These are phyloP conservation scores for Ophiodon elongatus DNA, from an alignment of 2,113 vertebrate genomes.

Conservation along the genomic window DNA sequence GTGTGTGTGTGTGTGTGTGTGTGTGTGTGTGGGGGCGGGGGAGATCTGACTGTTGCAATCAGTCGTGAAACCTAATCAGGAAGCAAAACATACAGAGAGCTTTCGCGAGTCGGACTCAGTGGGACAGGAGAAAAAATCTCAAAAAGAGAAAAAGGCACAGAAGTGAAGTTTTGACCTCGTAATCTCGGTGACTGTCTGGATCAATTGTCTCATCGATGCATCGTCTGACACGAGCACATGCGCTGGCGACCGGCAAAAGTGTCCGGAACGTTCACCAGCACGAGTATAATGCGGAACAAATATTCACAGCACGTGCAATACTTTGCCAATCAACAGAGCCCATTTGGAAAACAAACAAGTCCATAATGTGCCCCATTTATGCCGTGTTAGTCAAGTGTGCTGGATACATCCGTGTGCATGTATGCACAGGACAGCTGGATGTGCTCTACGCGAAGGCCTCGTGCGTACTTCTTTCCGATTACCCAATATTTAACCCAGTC, in stretches of 20 bases:
- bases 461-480: constrained; percentile 1
- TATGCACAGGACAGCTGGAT: background rate
- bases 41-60: constrained; percentile 48
- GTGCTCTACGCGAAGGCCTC: background rate
- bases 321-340: constrained; percentile 39
- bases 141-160: background rate
- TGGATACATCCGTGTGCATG: background rate
- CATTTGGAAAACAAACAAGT: constrained; percentile 55
- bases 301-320: constrained; percentile 33
- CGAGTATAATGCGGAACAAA: constrained; percentile 31
- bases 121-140: background rate
- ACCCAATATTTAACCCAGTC: background rate
- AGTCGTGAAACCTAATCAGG: constrained; percentile 49
- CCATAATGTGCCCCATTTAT: constrained; percentile 22
- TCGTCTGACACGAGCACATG: constrained; percentile 15
- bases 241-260: constrained; percentile 31
- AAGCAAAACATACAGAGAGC: constrained; percentile 24
- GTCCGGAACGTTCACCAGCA: constrained; percentile 20
- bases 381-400: background rate
- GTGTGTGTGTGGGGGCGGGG: constrained; percentile 29
- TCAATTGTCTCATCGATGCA: constrained; percentile 43
- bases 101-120: background rate
- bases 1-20: constrained; percentile 17
- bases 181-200: constrained; percentile 33
- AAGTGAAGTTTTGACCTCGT: constrained; percentile 52